Evolutionary conservation across 2,797 vertebrate genomes (phyloP), one percentile per base, ranked within the genome.

Genomic region (Myotis vivesi): DNA sequence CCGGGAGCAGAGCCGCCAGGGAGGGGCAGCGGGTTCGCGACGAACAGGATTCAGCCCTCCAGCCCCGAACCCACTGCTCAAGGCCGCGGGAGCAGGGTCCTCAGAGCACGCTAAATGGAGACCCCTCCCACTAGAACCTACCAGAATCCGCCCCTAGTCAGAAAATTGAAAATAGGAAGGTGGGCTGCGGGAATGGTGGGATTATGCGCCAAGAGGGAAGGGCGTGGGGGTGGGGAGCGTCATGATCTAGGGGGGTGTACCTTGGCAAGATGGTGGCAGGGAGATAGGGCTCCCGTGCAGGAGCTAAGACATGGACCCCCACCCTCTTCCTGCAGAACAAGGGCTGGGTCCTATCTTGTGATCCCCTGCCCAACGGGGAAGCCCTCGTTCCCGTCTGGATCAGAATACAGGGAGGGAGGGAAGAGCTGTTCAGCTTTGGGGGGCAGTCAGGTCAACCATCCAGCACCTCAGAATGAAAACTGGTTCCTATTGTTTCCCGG

Each of bases 221-320:
- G 38, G 62, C 15, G 33, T 5, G 38, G 3, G 75, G 2, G 25
- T 0, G 3, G 3, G 46, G 12, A 28, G 30, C 19, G 1, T 8
- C 7, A 30, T 15, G 77, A 44, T 80, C 66, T 89, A 7, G 38
- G 25, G 25, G 84, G 71, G 20, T 38, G 80, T 0, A 82, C 81
- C 49, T 81, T 36, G 13, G 73, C 83, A 89, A 94, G 91, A 97
- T 83, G 91, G 95, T 82, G 93, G 73, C 53, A 44, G 69, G 66
- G 13, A 81, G 28, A 77, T 5, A 41, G 72, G 75, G 57, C 30
- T 59, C 66, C 75, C 6, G 9, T 8, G 46, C 20, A 66, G 20
- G 16, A 19, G 62, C 30, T 5, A 28, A 76, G 46, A 55, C 73
- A 53, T 12, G 57, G 69, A 36, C 75, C 84, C 23, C 41, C 17